Evolutionary conservation across 2,888 invertebrate genomes (phyloP).

Genomic region (Lepidochitona cinerea): DNA sequence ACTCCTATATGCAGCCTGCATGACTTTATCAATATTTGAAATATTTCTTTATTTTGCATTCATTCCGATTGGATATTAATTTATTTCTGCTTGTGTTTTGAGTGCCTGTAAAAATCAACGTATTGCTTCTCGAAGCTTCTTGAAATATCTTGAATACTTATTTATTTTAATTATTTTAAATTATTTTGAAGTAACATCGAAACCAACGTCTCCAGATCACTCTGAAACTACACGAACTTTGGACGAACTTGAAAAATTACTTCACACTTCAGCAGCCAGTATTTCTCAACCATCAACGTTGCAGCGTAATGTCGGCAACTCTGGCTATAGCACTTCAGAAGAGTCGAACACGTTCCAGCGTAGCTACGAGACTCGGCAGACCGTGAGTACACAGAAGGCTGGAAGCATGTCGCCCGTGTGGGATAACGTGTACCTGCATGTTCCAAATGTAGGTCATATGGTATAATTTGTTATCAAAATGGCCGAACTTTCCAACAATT

Average conservation of each 20-base stretch:
- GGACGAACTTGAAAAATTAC: neutral
- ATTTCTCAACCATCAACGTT: neutral
- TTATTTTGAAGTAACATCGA: neutral
- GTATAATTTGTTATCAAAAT: neutral
- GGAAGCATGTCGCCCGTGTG: slow-evolving; percentile 2
- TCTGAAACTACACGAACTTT: neutral
- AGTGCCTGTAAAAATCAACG: too few relatives aligned
- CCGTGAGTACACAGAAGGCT: neutral
- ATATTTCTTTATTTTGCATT: too few relatives aligned
- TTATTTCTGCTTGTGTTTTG: too few relatives aligned
- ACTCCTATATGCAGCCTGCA: too few relatives aligned
- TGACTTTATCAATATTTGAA: too few relatives aligned
- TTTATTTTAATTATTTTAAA: too few relatives aligned
- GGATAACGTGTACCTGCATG: slow-evolving; percentile 8
- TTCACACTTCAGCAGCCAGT: neutral
- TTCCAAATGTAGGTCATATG: neutral
- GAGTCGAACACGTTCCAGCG: neutral
- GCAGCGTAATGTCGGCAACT: neutral
- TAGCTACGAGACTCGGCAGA: neutral
- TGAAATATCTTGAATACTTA: too few relatives aligned
- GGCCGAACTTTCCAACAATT: too few relatives aligned
- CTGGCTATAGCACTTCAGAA: neutral
- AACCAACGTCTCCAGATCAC: neutral
- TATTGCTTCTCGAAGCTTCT: too few relatives aligned
- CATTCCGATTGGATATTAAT: too few relatives aligned